Percentiles rank a stretch among this genome's conserved stretches.
phyloP scores from a whole-genome alignment of 37 sponge, comb jelly and placozoan species.

The Beroe forskalii region DNA sequence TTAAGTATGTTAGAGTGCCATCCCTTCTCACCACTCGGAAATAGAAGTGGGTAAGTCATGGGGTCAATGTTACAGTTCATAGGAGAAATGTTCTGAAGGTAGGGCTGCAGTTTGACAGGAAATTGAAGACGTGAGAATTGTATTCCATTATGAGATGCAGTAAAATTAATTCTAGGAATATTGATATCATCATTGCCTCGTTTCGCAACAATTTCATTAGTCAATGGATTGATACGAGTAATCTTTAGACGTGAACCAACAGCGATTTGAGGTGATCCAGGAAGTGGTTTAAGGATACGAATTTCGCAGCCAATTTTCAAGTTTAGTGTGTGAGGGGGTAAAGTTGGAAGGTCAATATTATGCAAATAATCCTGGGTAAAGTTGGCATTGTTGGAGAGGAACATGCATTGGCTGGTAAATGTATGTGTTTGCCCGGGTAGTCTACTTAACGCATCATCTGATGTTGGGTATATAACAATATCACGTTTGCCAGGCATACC shows the following conservation, averaged over 20 bases:
- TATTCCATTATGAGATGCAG: background rate
- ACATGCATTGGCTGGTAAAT: background rate
- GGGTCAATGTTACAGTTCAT: no score
- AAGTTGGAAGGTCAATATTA: background rate
- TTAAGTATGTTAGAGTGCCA: background rate
- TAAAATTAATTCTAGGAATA: background rate
- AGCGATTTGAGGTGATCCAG: background rate
- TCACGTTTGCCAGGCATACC: no score
- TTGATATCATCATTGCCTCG: background rate
- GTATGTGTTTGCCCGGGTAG: background rate
- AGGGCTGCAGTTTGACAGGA: background rate
- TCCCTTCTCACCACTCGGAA: background rate
- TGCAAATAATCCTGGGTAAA: background rate
- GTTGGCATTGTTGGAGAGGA: background rate
- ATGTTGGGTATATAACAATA: background rate
- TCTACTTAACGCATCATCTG: background rate
- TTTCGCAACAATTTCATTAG: background rate
- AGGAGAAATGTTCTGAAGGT: no score
- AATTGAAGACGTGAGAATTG: conserved; percentile 19
- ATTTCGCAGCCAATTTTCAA: background rate
- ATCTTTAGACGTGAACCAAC: conserved; percentile 5
- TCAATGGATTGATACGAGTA: background rate
- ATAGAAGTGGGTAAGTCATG: no score
- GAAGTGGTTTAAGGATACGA: background rate
- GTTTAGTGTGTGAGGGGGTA: background rate